These are phyloP conservation scores for Cetoscarus ocellatus DNA, from an alignment of 2,797 vertebrate species.

Conservation along the genomic window DNA sequence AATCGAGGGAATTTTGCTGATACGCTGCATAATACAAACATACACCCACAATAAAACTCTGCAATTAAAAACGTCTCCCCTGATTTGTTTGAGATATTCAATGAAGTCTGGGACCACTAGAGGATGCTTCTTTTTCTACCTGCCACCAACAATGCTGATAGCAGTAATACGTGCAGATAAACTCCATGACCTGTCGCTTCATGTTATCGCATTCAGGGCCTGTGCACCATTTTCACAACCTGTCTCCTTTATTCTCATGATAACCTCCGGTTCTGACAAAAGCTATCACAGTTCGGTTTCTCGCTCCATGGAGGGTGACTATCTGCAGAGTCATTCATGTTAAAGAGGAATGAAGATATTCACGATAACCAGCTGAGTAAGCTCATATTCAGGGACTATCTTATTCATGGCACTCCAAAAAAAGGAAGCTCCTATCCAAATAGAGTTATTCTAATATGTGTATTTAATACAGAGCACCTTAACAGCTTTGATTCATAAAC, in stretches of 20 bases:
- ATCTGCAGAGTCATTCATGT: conserved; percentile 1
- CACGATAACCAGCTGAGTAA: conserved; percentile 1
- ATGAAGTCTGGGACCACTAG: neutral
- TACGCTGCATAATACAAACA: conserved; percentile 15
- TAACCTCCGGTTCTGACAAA: conserved; percentile 39
- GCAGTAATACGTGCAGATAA: conserved; percentile 42
- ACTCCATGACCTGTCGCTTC: conserved; percentile 39
- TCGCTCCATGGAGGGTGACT: conserved; percentile 12
- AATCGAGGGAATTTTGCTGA: conserved; percentile 1
- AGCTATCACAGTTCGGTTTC: conserved; percentile 12
- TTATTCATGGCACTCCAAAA: neutral
- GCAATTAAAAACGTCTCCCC: neutral
- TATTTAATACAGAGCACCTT: neutral
- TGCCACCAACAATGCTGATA: conserved; percentile 33
- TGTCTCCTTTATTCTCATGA: conserved; percentile 24
- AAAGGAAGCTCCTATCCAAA: neutral
- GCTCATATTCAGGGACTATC: neutral
- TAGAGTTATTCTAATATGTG: neutral
- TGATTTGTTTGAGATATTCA: conserved; percentile 9
- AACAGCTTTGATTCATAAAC: conserved; percentile 7
- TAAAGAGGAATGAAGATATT: neutral
- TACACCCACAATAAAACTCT: neutral
- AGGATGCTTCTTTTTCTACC: conserved; percentile 11
- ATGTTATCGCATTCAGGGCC: conserved; percentile 40
- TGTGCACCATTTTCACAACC: conserved; percentile 18